Conservation (phyloP, 2,888 invertebrate species). For the Ophioninae sp. region DNA sequence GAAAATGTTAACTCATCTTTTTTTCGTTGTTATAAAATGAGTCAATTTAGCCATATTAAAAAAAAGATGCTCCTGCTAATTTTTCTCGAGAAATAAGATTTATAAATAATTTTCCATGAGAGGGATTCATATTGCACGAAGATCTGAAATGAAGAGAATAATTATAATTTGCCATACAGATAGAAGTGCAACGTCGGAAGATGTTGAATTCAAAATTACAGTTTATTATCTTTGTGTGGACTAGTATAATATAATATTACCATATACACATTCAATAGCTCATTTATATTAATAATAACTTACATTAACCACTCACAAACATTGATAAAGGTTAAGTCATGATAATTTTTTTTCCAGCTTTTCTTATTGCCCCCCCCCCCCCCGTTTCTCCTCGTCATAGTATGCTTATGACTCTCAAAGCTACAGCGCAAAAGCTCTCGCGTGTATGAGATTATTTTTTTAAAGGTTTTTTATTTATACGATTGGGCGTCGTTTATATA, state of each 20-base stretch:
- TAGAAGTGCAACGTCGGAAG: conserved; percentile 15
- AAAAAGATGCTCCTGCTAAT: background rate
- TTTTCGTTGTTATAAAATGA: too few relatives aligned
- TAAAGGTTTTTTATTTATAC: conserved; percentile 47
- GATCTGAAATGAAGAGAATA: background rate
- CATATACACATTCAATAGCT: conserved; percentile 81
- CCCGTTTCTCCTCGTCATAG: conserved; percentile 68
- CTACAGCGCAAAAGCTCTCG: conserved; percentile 79
- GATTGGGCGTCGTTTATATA: conserved; percentile 60
- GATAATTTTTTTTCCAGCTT: conserved; percentile 72
- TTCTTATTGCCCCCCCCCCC: conserved; percentile 39
- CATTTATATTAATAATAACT: conserved; percentile 79
- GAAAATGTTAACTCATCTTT: too few relatives aligned
- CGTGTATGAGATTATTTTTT: conserved; percentile 75
- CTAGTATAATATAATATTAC: conserved; percentile 79
- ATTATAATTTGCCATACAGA: background rate
- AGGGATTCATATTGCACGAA: background rate
- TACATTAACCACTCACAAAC: conserved; percentile 80
- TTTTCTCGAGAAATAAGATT: background rate
- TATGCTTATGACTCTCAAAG: conserved; percentile 78
- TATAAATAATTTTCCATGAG: background rate
- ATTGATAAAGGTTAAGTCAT: conserved; percentile 80
- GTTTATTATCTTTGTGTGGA: conserved; percentile 81
- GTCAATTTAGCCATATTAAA: too few relatives aligned
- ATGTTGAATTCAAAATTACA: conserved; percentile 80